Conservation (phyloP, 2,113 vertebrate species). For the Paralichthys olivaceus region DNA sequence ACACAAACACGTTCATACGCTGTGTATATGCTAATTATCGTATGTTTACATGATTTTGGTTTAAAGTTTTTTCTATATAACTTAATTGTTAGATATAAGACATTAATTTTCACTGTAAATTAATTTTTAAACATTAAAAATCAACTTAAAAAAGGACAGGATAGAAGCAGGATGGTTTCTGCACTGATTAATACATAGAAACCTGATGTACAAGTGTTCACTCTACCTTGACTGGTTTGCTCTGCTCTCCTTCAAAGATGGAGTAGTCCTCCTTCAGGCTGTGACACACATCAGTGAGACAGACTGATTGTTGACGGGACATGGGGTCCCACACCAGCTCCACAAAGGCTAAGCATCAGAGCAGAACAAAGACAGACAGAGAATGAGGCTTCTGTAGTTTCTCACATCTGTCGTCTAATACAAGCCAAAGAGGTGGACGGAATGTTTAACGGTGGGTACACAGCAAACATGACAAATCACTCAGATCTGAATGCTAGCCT, state of each 20-base stretch:
- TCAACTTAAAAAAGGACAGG: neutral
- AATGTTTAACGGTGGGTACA: neutral
- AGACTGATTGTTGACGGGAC: conserved; percentile 86
- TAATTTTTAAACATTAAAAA: neutral
- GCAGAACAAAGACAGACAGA: neutral
- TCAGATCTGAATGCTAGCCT: too few species aligned
- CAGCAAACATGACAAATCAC: neutral
- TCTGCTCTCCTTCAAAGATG: conserved; percentile 80
- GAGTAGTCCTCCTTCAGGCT: conserved; percentile 83
- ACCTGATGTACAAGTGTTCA: neutral
- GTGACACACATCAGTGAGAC: conserved; percentile 85
- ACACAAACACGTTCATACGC: neutral
- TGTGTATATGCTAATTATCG: neutral
- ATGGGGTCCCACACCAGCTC: conserved; percentile 92
- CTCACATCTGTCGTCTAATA: neutral
- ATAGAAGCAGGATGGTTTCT: neutral
- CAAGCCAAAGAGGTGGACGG: neutral
- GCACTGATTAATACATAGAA: neutral
- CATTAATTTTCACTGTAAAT: neutral
- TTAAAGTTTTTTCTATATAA: neutral
- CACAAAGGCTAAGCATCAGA: conserved; percentile 82
- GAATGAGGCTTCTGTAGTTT: neutral
- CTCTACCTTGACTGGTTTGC: conserved; percentile 87
- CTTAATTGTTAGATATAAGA: neutral
- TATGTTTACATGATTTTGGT: neutral